phyloP scores from a whole-genome alignment of 2,888 invertebrate species.

The Deroplatys truncata region DNA sequence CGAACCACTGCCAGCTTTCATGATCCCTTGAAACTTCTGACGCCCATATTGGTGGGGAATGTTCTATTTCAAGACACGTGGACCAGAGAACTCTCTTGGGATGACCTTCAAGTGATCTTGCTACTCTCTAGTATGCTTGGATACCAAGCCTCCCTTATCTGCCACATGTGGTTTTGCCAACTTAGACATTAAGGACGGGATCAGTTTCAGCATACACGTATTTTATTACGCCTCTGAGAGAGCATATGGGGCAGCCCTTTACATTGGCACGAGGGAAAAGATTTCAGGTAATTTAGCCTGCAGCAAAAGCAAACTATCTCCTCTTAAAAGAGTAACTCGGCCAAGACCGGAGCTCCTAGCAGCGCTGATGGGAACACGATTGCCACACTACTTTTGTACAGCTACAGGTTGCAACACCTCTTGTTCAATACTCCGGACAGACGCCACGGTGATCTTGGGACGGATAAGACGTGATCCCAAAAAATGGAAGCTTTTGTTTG shows the following conservation, averaged over 20 bases:
- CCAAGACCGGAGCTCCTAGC: background rate
- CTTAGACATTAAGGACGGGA: too few relatives aligned
- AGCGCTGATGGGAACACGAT: too few relatives aligned
- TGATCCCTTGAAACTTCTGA: background rate
- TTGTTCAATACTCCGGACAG: too few relatives aligned
- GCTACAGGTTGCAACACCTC: too few relatives aligned
- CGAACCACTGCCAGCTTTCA: background rate
- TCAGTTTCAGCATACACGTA: background rate
- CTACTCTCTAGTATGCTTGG: background rate
- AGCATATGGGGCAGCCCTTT: background rate
- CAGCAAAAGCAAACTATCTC: background rate
- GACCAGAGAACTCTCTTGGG: background rate
- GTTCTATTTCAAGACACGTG: slow-evolving; percentile 3
- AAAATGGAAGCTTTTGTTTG: too few relatives aligned
- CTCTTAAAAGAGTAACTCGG: background rate
- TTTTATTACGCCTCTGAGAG: background rate
- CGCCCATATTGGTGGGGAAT: background rate
- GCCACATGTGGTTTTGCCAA: too few relatives aligned
- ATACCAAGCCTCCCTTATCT: too few relatives aligned
- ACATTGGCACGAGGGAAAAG: background rate
- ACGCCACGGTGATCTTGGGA: too few relatives aligned
- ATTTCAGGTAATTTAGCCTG: background rate
- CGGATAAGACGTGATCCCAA: too few relatives aligned
- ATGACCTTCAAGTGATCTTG: background rate
- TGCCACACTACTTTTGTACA: too few relatives aligned